Conservation (phyloP, 2,113 vertebrate genomes). For the Prinia subflava region DNA sequence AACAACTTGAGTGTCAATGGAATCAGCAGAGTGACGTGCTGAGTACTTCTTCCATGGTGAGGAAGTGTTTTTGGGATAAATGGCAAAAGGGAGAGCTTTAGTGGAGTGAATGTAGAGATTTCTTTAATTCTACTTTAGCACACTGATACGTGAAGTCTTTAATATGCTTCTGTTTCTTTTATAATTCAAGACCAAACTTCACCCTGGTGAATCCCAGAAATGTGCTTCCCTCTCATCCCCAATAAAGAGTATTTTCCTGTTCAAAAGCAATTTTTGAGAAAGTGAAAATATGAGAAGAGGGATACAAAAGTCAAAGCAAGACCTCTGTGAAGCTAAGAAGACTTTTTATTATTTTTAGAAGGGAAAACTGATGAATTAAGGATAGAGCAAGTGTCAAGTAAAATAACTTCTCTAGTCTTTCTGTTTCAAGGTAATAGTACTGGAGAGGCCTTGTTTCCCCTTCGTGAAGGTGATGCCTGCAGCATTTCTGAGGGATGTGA, state of each 20-base stretch:
- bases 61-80: not conserved
- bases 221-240: rapidly evolving
- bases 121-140: not conserved
- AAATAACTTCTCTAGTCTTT: not conserved
- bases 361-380: not conserved
- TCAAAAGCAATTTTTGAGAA: not conserved
- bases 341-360: not conserved
- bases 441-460: not conserved
- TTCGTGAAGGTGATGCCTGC: not conserved
- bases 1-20: not conserved
- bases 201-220: not conserved
- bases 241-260: not conserved
- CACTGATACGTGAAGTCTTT: not conserved
- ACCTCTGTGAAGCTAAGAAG: not conserved
- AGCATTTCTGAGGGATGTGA: not conserved
- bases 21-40: not conserved
- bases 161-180: not conserved
- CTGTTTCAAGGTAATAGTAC: not conserved
- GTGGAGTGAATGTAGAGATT: not conserved
- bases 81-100: not conserved
- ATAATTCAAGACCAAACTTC: not conserved
- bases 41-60: not conserved
- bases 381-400: not conserved
- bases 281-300: not conserved
- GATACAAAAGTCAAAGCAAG: not conserved